Evolutionary conservation across 2,888 invertebrate genomes (phyloP).

Genomic region (Pyralis farinalis): DNA sequence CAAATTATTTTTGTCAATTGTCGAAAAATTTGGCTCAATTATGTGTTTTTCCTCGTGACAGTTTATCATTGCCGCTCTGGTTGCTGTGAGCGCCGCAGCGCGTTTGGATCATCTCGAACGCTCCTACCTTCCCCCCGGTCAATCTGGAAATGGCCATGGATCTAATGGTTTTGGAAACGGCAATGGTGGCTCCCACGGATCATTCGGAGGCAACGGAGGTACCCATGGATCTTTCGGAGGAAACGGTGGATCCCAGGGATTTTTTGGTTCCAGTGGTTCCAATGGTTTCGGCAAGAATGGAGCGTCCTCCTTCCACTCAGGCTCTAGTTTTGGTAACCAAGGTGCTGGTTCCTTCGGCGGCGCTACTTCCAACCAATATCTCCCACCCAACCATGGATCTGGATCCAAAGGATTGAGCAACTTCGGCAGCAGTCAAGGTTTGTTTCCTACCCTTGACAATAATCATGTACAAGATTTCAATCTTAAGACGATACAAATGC

Average conservation of each 20-base stretch:
- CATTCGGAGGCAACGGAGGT: not conserved
- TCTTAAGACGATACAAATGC: constrained; percentile 5
- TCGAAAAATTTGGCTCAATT: no score
- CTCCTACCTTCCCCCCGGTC: constrained; percentile 60
- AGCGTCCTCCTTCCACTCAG: constrained; percentile 8
- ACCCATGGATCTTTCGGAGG: constrained; percentile 14
- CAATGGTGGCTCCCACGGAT: constrained; percentile 5
- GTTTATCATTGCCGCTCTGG: constrained; percentile 57
- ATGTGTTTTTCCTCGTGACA: constrained; percentile 25
- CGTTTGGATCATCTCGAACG: constrained; percentile 67
- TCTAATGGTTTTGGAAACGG: constrained; percentile 4
- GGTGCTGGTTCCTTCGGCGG: constrained; percentile 32
- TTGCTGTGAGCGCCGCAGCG: constrained; percentile 56
- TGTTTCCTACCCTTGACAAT: not conserved
- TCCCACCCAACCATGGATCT: constrained; percentile 58
- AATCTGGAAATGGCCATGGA: constrained; percentile 15
- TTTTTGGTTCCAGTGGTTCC: constrained; percentile 2
- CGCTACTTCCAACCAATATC: constrained; percentile 63
- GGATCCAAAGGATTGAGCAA: constrained; percentile 22
- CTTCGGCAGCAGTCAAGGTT: constrained; percentile 17
- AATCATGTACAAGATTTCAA: constrained; percentile 1
- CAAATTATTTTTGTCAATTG: no score
- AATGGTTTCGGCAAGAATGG: constrained; percentile 16
- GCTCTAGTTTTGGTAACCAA: constrained; percentile 19
- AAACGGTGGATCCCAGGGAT: constrained; percentile 1